Conservation (phyloP, 53 echinoderm and acorn worm genomes). For the Stichopus horrens region DNA sequence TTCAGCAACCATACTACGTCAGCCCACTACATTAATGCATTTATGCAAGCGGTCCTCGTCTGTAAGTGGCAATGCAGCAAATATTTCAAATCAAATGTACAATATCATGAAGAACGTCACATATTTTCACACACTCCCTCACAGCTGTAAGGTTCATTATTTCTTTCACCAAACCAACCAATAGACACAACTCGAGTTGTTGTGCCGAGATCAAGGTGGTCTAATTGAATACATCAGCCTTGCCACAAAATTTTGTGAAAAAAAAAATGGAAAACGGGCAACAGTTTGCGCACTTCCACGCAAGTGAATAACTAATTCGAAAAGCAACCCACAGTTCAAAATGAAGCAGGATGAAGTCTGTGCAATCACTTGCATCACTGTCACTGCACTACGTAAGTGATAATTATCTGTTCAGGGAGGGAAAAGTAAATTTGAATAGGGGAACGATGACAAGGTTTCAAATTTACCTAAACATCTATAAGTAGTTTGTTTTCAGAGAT, state of each 20-base stretch:
- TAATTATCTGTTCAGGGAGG: neutral
- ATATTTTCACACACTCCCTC: neutral
- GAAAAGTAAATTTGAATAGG: neutral
- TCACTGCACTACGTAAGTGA: neutral
- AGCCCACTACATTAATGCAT: too few species aligned
- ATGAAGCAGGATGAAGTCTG: neutral
- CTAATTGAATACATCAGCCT: slow-evolving; percentile 3
- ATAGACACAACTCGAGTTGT: neutral
- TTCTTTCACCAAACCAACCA: neutral
- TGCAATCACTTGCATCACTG: neutral
- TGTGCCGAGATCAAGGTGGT: neutral
- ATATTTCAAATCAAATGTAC: too few species aligned
- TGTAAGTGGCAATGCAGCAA: too few species aligned
- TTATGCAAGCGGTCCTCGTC: too few species aligned
- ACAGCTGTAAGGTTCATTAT: neutral
- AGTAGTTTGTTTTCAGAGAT: neutral
- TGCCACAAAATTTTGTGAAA: neutral
- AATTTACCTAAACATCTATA: neutral
- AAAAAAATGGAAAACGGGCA: neutral
- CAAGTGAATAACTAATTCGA: neutral
- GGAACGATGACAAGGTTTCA: neutral
- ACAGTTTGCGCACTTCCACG: neutral
- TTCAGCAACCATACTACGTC: too few species aligned
- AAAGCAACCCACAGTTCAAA: neutral
- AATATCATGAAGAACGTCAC: too few species aligned